Evolutionary conservation across 2,113 vertebrate species (phyloP), one percentile per base, ranked within the genome.

Genomic region (Hippopotamus amphibius): DNA sequence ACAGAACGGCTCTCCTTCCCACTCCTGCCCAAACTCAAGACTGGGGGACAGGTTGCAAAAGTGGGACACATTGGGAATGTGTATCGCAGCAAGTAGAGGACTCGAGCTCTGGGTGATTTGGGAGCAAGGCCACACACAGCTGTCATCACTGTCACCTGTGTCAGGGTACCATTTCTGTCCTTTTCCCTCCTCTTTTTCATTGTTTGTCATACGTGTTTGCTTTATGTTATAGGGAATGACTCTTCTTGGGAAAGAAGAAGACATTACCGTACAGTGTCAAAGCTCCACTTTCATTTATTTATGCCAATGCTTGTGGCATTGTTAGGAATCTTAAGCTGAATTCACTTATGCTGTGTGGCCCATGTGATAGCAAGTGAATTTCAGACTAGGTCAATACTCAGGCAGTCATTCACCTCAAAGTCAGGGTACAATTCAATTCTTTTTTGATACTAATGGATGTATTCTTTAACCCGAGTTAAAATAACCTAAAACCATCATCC

Each of bases 401-500:
- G 55, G 19, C 21, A 72, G 33, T 71, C 65, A 88, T 82, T 76
- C 53, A 61, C 53, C n/a, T 86, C 43, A 48, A 57, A 82, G 80
- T 84, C 76, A 92, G 53, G 16, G 7, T 55, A 12, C 13, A 57
- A 71, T 55, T 97, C 66, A 46, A 21, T 65, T 91, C 53, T 83
- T 96, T 96, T 68, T 87, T 86, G 22, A 16, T 92, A 76, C 72
- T 92, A 88, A 57, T 22, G 30, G 43, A 63, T 55, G 17, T 61
- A 93, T 79, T 90, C 68, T 92, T 95, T 68, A 79, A 66, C 50
- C 28, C 89, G 76, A 94, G 68, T 90, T 93, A 97, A 96, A 94
- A 92, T 94, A 61, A 94, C 37, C 37, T 80, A 74, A 95, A 87
- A 46, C 50, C 9, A 30, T 80, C 80, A 92, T 82, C 48, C 76